phyloP scores from a whole-genome alignment of 2,888 invertebrate genomes.

The Gibbula magus region DNA sequence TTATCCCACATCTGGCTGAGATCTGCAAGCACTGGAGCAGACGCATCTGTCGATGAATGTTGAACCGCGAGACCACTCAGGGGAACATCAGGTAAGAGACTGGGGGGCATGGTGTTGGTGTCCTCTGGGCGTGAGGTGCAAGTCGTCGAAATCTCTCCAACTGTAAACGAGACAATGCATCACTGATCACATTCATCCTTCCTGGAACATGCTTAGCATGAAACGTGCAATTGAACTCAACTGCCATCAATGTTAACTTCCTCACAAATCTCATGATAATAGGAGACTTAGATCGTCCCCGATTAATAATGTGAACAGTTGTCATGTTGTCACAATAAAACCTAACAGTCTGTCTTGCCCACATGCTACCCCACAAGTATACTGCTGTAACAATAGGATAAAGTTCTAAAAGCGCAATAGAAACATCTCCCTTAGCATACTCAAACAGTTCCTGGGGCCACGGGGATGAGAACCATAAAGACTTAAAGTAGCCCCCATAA shows the following conservation, averaged over 20 bases:
- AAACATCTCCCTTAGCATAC: background rate
- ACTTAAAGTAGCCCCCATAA: constrained; percentile 19
- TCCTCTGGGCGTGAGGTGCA: no score
- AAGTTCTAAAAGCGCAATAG: constrained; percentile 29
- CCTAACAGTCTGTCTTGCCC: constrained; percentile 21
- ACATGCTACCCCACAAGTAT: constrained; percentile 25
- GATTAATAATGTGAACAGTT: constrained; percentile 29
- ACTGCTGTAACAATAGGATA: constrained; percentile 30
- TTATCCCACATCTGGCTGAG: no score
- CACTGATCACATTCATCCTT: constrained; percentile 22
- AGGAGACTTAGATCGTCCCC: constrained; percentile 25
- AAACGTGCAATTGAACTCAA: constrained; percentile 25
- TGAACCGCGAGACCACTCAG: no score
- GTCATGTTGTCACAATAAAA: constrained; percentile 34
- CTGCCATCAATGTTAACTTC: constrained; percentile 25
- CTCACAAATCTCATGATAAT: constrained; percentile 34
- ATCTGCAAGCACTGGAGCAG: no score
- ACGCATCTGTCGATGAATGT: no score
- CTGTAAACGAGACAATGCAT: constrained; percentile 38
- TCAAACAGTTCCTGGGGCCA: constrained; percentile 31
- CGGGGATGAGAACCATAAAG: constrained; percentile 33
- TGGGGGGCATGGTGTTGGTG: no score
- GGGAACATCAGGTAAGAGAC: no score
- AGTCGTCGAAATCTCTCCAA: no score
- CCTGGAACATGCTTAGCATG: constrained; percentile 29